Conservation (phyloP, 2,888 invertebrate genomes). For the Campoplex nolae region DNA sequence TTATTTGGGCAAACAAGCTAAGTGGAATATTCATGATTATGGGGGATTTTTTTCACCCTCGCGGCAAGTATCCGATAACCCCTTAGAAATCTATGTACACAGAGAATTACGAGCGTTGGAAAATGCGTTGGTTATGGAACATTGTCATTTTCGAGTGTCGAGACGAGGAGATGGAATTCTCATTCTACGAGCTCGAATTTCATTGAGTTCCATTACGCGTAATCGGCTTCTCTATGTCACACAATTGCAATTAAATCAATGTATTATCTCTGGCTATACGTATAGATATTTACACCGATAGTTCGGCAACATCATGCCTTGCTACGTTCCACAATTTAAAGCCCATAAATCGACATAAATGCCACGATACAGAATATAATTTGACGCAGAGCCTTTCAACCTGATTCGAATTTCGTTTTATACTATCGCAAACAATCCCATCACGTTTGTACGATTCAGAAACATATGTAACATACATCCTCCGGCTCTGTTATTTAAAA, state of each 20-base stretch:
- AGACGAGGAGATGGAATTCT: slow-evolving; percentile 42
- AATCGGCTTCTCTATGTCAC: slow-evolving; percentile 43
- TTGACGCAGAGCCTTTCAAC: slow-evolving; percentile 17
- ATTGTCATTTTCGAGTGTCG: slow-evolving; percentile 10
- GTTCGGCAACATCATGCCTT: neutral
- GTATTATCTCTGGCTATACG: neutral
- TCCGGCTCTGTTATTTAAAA: neutral
- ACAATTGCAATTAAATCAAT: slow-evolving; percentile 49
- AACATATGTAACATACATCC: neutral
- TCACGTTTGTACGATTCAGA: neutral
- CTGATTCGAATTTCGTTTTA: slow-evolving; percentile 27
- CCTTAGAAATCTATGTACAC: slow-evolving; percentile 19
- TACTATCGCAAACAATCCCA: slow-evolving; percentile 28
- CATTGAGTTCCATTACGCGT: slow-evolving; percentile 53
- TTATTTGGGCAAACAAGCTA: slow-evolving; percentile 35
- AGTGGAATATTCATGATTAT: slow-evolving; percentile 54
- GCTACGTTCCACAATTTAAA: slow-evolving; percentile 13
- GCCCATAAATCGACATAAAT: slow-evolving; percentile 27
- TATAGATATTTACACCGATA: neutral
- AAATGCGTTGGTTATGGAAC: slow-evolving; percentile 24
- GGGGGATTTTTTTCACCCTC: slow-evolving; percentile 28
- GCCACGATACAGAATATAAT: slow-evolving; percentile 11
- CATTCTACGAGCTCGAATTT: slow-evolving; percentile 52
- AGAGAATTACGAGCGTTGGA: slow-evolving; percentile 14
- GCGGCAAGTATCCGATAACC: slow-evolving; percentile 40